These are phyloP conservation scores for Tympanoctomys barrerae DNA, from an alignment of 2,797 vertebrate species.

Conservation along the genomic window DNA sequence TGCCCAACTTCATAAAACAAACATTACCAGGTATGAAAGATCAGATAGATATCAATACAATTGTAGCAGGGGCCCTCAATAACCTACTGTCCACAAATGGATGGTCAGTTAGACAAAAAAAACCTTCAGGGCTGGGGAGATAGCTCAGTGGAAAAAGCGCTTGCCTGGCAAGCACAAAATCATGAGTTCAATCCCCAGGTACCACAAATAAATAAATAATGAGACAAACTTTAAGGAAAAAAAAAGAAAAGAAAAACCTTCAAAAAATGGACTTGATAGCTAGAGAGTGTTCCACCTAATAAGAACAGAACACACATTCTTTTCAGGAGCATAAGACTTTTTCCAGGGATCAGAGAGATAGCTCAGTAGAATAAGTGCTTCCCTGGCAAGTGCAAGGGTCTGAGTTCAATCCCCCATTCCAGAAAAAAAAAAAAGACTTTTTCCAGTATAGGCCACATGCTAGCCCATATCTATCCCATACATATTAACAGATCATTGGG, in stretches of 20 bases:
- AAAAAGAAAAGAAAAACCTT: too few species aligned
- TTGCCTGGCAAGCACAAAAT: too few species aligned
- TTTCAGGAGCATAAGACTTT: neutral
- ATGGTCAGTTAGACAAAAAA: neutral
- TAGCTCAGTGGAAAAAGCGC: too few species aligned
- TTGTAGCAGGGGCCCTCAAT: neutral
- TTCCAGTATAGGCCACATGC: neutral
- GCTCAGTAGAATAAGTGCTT: too few species aligned
- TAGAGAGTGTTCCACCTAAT: neutral
- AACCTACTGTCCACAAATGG: neutral
- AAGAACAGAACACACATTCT: neutral
- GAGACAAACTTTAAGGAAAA: too few species aligned
- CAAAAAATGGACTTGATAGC: neutral
- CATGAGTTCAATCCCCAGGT: too few species aligned
- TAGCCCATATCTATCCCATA: neutral
- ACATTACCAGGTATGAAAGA: neutral
- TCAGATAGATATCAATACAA: neutral
- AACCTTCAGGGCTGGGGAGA: neutral
- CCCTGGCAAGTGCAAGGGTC: too few species aligned
- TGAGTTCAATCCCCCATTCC: too few species aligned
- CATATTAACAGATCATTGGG: neutral
- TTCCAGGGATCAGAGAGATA: neutral
- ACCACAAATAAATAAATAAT: too few species aligned
- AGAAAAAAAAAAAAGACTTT: neutral
- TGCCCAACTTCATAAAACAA: neutral